phyloP scores from a whole-genome alignment of 1,140 invertebrate genomes.

The Eufriesea mexicana region DNA sequence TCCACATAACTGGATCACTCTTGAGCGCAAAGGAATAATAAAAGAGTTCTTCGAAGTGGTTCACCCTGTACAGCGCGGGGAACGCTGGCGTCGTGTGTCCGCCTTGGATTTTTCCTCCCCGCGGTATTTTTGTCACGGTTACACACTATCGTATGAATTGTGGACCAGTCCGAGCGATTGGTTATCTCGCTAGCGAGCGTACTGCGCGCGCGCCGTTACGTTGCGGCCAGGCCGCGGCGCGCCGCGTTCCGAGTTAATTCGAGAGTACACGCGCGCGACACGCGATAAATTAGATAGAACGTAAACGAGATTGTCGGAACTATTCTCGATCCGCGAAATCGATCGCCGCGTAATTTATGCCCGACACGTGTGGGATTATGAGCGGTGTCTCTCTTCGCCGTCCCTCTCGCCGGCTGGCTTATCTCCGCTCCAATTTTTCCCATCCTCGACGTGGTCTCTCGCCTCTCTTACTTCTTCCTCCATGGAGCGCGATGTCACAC shows the following conservation, averaged over 20 bases:
- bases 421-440: not conserved
- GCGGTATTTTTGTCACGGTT: slow-evolving; percentile 17
- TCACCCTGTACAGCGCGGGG: slow-evolving; percentile 19
- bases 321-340: slow-evolving; percentile 50
- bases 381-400: not conserved
- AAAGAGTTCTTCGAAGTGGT: slow-evolving; percentile 11
- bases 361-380: slow-evolving; percentile 43
- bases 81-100: slow-evolving; percentile 16
- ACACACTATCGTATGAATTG: slow-evolving; percentile 52
- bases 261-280: slow-evolving; percentile 47
- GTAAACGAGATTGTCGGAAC: slow-evolving; percentile 51
- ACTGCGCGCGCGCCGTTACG: not conserved
- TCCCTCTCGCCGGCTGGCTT: not conserved
- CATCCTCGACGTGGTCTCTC: not conserved
- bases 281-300: slow-evolving; percentile 52
- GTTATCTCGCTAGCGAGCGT: slow-evolving; percentile 31
- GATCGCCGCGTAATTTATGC: slow-evolving; percentile 42
- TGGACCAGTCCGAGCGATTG: slow-evolving; percentile 42
- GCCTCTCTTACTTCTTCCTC: not conserved
- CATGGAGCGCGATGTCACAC: not conserved
- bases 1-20: slow-evolving; percentile 7
- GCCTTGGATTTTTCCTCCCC: slow-evolving; percentile 12
- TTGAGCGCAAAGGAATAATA: slow-evolving; percentile 3
- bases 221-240: not conserved
- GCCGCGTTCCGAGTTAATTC: slow-evolving; percentile 48